phyloP scores from a whole-genome alignment of 2,113 vertebrate species.

The Halcyon malimbica region DNA sequence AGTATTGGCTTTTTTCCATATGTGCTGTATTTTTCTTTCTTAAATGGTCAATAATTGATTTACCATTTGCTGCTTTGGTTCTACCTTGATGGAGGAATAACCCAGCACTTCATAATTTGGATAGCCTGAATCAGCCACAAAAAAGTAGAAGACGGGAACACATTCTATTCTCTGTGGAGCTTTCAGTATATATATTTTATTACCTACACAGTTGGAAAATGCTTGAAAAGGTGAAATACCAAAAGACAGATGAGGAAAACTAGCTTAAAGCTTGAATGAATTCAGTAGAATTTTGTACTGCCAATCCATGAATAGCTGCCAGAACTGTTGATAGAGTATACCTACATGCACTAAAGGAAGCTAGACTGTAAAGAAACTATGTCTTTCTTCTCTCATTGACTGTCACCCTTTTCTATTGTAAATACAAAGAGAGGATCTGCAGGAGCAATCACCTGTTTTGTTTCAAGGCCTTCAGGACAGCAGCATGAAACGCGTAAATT shows the following conservation, averaged over 20 bases:
- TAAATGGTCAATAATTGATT: neutral
- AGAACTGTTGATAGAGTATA: neutral
- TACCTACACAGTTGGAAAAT: neutral
- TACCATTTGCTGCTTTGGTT: neutral
- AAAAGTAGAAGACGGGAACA: neutral
- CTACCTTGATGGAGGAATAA: neutral
- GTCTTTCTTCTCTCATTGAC: neutral
- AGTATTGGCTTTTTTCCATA: neutral
- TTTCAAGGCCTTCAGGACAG: neutral
- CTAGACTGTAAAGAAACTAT: neutral
- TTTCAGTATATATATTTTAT: neutral
- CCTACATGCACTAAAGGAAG: neutral
- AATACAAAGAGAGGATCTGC: neutral
- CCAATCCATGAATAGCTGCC: neutral
- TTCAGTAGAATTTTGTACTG: neutral
- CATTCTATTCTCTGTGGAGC: neutral
- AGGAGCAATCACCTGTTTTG: neutral
- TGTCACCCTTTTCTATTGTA: neutral
- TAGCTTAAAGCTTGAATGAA: neutral
- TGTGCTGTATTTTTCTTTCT: neutral
- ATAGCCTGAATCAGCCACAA: neutral
- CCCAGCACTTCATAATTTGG: neutral
- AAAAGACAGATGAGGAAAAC: neutral
- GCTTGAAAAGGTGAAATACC: slow-evolving; percentile 7
- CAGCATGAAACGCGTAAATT: neutral